phyloP scores from a whole-genome alignment of 2,888 invertebrate species.

The Eudiplozoon nipponicum region DNA sequence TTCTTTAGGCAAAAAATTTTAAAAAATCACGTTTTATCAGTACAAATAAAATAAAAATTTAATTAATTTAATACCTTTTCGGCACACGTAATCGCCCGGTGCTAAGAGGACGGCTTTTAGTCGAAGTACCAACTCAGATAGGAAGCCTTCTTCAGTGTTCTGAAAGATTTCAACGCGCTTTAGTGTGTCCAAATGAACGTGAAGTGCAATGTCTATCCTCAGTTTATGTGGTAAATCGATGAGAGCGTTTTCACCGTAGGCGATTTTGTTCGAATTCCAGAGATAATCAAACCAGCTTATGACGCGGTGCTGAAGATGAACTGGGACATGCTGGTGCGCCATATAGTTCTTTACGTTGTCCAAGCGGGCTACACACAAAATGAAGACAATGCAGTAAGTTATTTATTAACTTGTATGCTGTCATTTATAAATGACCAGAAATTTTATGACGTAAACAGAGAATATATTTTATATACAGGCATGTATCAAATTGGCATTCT shows the following conservation, averaged over 20 bases:
- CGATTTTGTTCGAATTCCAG: conserved; percentile 73
- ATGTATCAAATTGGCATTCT: too few relatives aligned
- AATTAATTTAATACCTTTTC: conserved; percentile 43
- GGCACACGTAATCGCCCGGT: conserved; percentile 86
- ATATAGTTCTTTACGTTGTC: conserved; percentile 94
- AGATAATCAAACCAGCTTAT: conserved; percentile 98
- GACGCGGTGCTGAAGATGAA: conserved; percentile 70
- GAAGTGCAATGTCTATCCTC: conserved; percentile 92
- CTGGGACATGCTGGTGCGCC: conserved; percentile 73
- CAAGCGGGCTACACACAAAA: conserved; percentile 47
- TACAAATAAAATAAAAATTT: too few relatives aligned
- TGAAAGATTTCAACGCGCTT: conserved; percentile 76
- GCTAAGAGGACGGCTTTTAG: conserved; percentile 77
- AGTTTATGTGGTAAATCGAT: conserved; percentile 41
- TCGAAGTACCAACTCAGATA: conserved; percentile 71
- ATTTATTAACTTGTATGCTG: too few relatives aligned
- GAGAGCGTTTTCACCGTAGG: conserved; percentile 63
- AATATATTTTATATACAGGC: too few relatives aligned
- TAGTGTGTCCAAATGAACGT: conserved; percentile 83
- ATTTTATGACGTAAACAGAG: too few relatives aligned
- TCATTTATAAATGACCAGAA: too few relatives aligned
- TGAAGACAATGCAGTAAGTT: neutral
- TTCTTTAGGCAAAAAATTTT: too few relatives aligned
- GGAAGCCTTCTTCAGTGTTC: conserved; percentile 88
- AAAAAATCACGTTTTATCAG: too few relatives aligned